A percentile compares a stretch with the other conserved stretches of the same genome.
Evolutionary conservation across 2,113 vertebrate genomes (phyloP).

Genomic region (Trichechus manatus): DNA sequence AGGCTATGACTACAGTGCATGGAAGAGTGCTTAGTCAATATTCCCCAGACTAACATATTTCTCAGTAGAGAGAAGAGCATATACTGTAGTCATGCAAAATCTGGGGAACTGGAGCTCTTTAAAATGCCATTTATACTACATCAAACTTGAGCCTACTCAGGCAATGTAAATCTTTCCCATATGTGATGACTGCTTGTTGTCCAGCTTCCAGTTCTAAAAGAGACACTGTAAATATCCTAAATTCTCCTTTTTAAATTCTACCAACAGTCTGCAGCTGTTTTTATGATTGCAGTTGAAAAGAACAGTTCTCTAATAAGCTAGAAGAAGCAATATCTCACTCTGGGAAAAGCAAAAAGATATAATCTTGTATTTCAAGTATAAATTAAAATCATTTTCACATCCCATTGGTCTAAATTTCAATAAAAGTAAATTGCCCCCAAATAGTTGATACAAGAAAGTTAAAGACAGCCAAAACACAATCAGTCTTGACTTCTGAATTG

Average conservation of each 20-base stretch:
- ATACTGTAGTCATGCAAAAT: slow-evolving; percentile 84
- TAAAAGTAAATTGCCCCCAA: slow-evolving; percentile 67
- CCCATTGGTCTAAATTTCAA: slow-evolving; percentile 33
- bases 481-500: slow-evolving; percentile 51
- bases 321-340: slow-evolving; percentile 17
- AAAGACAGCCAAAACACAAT: slow-evolving; percentile 7
- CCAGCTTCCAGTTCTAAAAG: slow-evolving; percentile 63
- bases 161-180: slow-evolving; percentile 84
- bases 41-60: slow-evolving; percentile 85
- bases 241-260: slow-evolving; percentile 69
- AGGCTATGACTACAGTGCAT: slow-evolving; percentile 59
- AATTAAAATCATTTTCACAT: slow-evolving; percentile 59
- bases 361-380: slow-evolving; percentile 44
- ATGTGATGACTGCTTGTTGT: slow-evolving; percentile 66
- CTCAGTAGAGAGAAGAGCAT: slow-evolving; percentile 83
- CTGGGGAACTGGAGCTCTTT: slow-evolving; percentile 82
- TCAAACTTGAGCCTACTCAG: slow-evolving; percentile 70
- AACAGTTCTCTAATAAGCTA: slow-evolving; percentile 38
- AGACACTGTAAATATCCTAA: slow-evolving; percentile 58
- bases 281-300: slow-evolving; percentile 34
- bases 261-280: background rate
- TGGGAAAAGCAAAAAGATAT: slow-evolving; percentile 40
- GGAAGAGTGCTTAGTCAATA: slow-evolving; percentile 78
- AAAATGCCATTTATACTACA: slow-evolving; percentile 83
- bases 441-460: slow-evolving; percentile 17